Evolutionary conservation across 2,113 vertebrate genomes (phyloP), one percentile per base, ranked within the genome.

Genomic region (Bufo gargarizans): DNA sequence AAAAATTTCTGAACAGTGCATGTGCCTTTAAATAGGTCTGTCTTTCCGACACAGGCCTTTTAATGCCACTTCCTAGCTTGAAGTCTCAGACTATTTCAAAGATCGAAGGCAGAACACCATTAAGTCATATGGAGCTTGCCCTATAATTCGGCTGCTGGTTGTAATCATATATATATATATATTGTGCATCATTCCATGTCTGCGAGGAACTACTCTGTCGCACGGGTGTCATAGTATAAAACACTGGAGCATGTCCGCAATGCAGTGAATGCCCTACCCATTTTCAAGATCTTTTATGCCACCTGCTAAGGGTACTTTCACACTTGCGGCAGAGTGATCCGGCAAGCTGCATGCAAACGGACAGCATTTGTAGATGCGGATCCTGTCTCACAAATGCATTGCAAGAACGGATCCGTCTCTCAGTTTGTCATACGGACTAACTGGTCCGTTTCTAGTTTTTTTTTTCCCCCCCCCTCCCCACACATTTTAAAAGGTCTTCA

Each of bases 51-150:
- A 45, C 43, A 74, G 45, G 20, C 63, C 63, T 65, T 65, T 65
- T 65, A 65, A 65, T 43, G 12, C 22, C 43, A 74, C 43, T 0
- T 19, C 17, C 43, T 17, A 74, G 45, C 72, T 76, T 76, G 72
- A 76, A 50, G 16, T 76, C 43, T 47, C 47, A 50, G 72, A 76
- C 45, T 76, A 76, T 49, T 76, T 47, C 72, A 76, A 76, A 76
- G 72, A 76, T 20, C 4, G 17, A 49, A 76, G 45, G 17, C 72
- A 8, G 47, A 50, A 6, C 49, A 50, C 69, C 6, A 72, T 45
- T 14, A 14, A n/a, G n/a, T 45, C 33, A 17, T 43, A 71, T 74
- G 71, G 43, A 16, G 71, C n/a, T 74, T 74, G 71, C 71, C 71
- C 71, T 74, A 17, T 17, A 45, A 47, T 74, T 76, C 3, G 17